Base-by-base conservation (phyloP, 1,140 invertebrate genomes). In the Sycophaga agraensis region DNA sequence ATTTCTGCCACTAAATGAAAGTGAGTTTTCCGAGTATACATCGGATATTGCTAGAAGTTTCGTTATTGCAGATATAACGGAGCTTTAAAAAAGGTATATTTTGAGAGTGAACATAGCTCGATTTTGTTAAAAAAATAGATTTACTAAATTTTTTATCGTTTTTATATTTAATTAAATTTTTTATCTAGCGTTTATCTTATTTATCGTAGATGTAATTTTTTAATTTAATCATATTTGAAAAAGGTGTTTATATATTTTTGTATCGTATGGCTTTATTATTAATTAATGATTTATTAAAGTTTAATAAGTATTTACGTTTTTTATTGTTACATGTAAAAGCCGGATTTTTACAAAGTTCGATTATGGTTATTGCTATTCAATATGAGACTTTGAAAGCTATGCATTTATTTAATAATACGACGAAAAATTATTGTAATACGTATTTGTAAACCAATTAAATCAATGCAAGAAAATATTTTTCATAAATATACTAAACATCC, bases 211-310 rank as follows among this genome's bases (percentile, higher is more conserved):
- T 51, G 7, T 9, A 60, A 49, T 49, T 37, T 51, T 53, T 45
- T 53, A 53, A 45, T 50, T 59, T 49, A 45, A 37, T 51, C 9
- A 42, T 37, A 5, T 16, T 8, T 53, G 5, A 43, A 34, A 50
- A 53, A 53, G 17, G 28, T 12, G n/a, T 60, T 59, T 51, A 60
- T 60, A 45, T 60, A 51, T 45, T 60, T 53, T 60, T 60, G 14
- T 53, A 53, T 26, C 7, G 53, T 19, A 37, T 17, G 21, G 5
- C 11, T 14, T 60, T 45, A 34, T 12, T 34, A 42, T 34, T 37
- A n/a, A n/a, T n/a, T n/a, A 51, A 55, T 43, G 39, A 2, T 7
- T 43, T 35, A 51, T 51, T 51, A 40, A 39, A 35, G n/a, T 42
- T 17, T 42, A 43, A 14, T 26, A 35, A 51, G 16, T 1, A 31